These are phyloP conservation scores for Ephestia elutella DNA, from an alignment of 1,140 invertebrate genomes.

Conservation along the genomic window DNA sequence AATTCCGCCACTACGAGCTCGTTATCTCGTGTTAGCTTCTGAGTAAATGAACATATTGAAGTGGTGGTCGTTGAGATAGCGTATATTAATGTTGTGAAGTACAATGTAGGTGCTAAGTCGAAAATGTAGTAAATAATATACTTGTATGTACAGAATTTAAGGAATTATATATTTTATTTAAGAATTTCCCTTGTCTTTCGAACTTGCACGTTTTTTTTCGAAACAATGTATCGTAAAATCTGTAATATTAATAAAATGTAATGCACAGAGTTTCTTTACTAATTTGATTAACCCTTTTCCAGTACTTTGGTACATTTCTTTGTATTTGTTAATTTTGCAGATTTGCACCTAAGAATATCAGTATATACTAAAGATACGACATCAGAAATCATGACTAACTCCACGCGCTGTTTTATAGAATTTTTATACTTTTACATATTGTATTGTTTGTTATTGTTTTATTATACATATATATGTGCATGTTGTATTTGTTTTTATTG, in stretches of 20 bases:
- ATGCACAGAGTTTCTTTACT: neutral
- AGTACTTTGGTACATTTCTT: neutral
- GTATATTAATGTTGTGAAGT: constrained; percentile 48
- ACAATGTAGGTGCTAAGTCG: constrained; percentile 34
- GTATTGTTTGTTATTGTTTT: constrained; percentile 5
- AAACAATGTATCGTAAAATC: neutral
- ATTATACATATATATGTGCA: constrained; percentile 21
- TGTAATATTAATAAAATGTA: neutral
- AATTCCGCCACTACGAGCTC: constrained; percentile 28
- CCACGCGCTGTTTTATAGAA: constrained; percentile 3
- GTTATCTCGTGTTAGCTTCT: constrained; percentile 41
- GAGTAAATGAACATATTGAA: constrained; percentile 51
- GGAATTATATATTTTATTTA: constrained; percentile 20
- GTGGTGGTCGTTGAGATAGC: constrained; percentile 51
- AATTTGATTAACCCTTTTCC: constrained; percentile 3
- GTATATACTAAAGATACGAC: constrained; percentile 54
- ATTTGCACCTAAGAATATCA: constrained; percentile 71
- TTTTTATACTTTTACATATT: constrained; percentile 5
- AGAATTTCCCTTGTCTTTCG: constrained; percentile 20
- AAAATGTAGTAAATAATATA: constrained; percentile 29
- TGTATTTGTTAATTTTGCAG: constrained; percentile 40
- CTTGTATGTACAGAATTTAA: constrained; percentile 19
- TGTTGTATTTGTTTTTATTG: constrained; percentile 16
- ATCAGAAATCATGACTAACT: constrained; percentile 13
- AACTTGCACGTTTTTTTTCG: constrained; percentile 22